Evolutionary conservation across 1,140 invertebrate genomes (phyloP).

Genomic region (Chironomus tepperi): DNA sequence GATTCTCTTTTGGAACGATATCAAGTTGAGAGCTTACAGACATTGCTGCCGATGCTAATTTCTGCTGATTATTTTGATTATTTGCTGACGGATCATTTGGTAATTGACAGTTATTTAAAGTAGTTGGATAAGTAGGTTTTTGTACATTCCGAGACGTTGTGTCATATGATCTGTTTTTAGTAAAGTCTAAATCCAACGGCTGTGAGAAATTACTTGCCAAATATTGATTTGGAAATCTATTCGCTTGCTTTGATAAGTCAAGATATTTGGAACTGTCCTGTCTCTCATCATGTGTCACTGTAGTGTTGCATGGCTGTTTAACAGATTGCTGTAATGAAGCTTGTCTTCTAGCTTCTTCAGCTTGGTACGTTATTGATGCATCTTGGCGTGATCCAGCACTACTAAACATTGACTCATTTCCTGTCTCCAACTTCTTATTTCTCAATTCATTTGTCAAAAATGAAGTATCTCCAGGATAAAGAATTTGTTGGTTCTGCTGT

Average conservation of each 20-base stretch:
- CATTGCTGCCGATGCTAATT: slow-evolving; percentile 13
- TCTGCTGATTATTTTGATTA: neutral
- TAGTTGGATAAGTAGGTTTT: neutral
- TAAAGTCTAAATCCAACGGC: neutral
- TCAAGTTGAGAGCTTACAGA: slow-evolving; percentile 28
- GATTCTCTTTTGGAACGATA: neutral
- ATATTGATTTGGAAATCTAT: slow-evolving; percentile 23
- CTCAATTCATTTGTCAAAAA: too few species aligned
- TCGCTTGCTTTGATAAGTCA: slow-evolving; percentile 28
- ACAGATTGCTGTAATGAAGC: too few species aligned
- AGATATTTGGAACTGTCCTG: neutral
- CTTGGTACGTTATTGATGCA: too few species aligned
- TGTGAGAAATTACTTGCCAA: neutral
- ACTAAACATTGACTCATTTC: too few species aligned
- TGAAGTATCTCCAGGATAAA: too few species aligned
- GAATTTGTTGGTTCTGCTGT: too few species aligned
- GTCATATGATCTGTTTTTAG: neutral
- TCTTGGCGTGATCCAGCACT: too few species aligned
- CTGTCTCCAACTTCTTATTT: too few species aligned
- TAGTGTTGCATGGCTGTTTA: too few species aligned
- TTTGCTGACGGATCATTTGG: neutral
- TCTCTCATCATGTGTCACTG: too few species aligned
- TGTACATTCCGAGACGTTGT: neutral
- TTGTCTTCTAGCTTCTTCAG: too few species aligned
- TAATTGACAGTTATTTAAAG: neutral